A percentile compares a stretch with the other conserved stretches of the same genome.
Evolutionary conservation across 2,888 invertebrate species (phyloP).

Genomic region (Leptura quadrifasciata): DNA sequence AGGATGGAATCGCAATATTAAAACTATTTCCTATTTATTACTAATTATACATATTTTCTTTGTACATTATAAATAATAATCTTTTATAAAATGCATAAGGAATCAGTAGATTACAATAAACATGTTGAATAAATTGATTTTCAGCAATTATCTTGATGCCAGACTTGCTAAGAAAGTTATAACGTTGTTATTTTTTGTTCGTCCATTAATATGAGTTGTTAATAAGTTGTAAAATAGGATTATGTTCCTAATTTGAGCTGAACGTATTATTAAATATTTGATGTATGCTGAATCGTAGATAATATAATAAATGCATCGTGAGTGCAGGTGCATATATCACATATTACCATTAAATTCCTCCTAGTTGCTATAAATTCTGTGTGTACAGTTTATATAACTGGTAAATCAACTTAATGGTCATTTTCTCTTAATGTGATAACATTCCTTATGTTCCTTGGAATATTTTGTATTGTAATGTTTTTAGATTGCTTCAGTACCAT

Average conservation of each 20-base stretch:
- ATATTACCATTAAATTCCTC: conserved; percentile 68
- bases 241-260: conserved; percentile 9
- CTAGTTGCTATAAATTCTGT: conserved; percentile 64
- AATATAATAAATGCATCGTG: conserved; percentile 46
- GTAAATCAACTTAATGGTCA: conserved; percentile 69
- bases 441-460: conserved; percentile 63
- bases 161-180: neutral
- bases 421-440: conserved; percentile 67
- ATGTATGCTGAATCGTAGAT: conserved; percentile 18
- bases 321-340: conserved; percentile 66
- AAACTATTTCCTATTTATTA: no score
- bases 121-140: no score
- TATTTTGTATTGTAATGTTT: conserved; percentile 65
- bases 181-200: conserved; percentile 1
- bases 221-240: neutral
- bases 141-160: no score
- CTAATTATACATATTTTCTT: no score
- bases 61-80: no score
- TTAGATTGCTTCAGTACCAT: conserved; percentile 50
- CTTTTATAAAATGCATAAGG: no score
- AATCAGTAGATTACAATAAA: no score
- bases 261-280: conserved; percentile 23
- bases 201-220: neutral
- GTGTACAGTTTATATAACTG: conserved; percentile 64
- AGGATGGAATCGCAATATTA: no score